Evolutionary conservation across 2,888 invertebrate genomes (phyloP), one percentile per base, ranked within the genome.

Genomic region (Dynastes maya): DNA sequence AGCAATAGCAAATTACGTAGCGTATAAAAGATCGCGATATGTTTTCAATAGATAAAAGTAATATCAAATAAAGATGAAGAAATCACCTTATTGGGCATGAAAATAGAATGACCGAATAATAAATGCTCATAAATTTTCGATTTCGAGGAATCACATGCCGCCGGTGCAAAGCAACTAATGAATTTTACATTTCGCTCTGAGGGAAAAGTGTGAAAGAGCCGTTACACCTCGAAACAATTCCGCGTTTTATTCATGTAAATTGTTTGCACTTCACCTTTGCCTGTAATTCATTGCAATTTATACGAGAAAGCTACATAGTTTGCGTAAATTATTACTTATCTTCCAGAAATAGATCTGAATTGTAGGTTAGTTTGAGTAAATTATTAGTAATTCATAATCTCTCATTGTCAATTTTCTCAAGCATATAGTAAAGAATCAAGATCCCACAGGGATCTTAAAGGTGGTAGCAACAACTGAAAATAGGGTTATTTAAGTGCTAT

Each of bases 111-210:
- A 4, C 64, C 9, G 32, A 64, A 64, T 32, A 64, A 64, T 40
- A 64, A 64, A 40, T 32, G 16, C 13, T 64, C 40, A 32, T 64
- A 37, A 64, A 64, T 32, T n/a, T 64, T 40, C 32, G 2, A 64
- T 64, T 37, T n/a, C 16, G 13, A 13, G 37, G 37, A 32, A 37
- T 40, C 40, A 37, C 32, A n/a, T 16, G 13, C 13, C 40, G n/a
- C 16, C 16, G 37, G 16, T 40, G 64, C 64, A 40, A 32, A 64
- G 37, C 64, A 37, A 5, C 37, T 64, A 37, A 37, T 64, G 64
- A 64, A 64, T 64, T 64, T 64, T 64, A 64, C 64, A 64, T 64
- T 37, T 37, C 32, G 29, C 40, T n/a, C 64, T 11, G 37, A 11
- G 13, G n/a, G 13, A 64, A 64, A 37, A 16, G 37, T 64, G 37